Base-by-base conservation (phyloP, 1,140 invertebrate genomes). In the Aphidius ervi region DNA sequence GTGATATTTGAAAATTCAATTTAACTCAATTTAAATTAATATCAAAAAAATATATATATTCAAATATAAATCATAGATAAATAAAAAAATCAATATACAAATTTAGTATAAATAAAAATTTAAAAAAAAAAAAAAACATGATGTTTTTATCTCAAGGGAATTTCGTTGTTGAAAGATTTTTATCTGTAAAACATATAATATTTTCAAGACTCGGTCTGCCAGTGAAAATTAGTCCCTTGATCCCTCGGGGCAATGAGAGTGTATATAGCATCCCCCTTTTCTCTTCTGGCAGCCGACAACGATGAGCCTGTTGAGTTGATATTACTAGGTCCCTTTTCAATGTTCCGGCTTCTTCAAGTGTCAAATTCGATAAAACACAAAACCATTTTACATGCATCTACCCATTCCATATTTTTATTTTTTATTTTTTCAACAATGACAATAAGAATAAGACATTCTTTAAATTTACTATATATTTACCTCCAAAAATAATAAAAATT, bases 261-360 rank as follows among this genome's bases (percentile, higher is more conserved):
- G 23, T 31, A 31, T 31, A 31, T 31, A 31, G 23, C 63, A 63
- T 61, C 63, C 66, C 62, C 63, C 63, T 20, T 31, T 48, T 42
- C n/a, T 47, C 16, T 46, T 50, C 46, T 54, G 39, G 52, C 52
- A 50, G 56, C 10, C 54, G 54, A 62, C 23, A 65, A 58, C 62
- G 59, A 54, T 49, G 45, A 42, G 52, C 10, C 46, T 42, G 20
- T 40, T 45, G 48, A 64, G 67, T 69, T 71, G 69, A 72, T 73
- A 73, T 74, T 70, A 61, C 72, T 6, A 42, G 61, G 64, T 71
- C 77, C 76, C 75, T 78, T 80, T 80, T 78, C 76, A 80, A 80
- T 78, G 76, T 78, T 75, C 74, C 73, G 75, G 74, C 67, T 78
- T 77, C 72, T 75, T 79, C 67, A 67, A 78, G 74, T 79, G 78